Evolutionary conservation across 1,140 invertebrate genomes (phyloP), one percentile per base, ranked within the genome.

Genomic region (Lycorma delicatula): DNA sequence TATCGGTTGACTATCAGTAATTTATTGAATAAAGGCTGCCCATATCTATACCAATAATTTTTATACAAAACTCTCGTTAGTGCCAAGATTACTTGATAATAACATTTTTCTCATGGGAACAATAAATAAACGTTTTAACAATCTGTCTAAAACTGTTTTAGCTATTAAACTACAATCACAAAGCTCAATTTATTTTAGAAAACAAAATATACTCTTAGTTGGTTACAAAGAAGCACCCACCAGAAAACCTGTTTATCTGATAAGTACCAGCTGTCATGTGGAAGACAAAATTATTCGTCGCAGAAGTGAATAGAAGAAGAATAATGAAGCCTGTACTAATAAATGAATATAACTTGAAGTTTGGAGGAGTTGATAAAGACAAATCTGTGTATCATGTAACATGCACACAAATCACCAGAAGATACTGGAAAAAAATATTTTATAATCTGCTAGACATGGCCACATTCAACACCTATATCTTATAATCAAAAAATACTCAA

Each of bases 371-470:
- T n/a, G n/a, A 34, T n/a, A 53, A 31, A 9, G 50, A 53, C 22
- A 54, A 54, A 25, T 12, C 7, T 7, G 38, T 41, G 3, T 38
- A 54, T 20, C 34, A 54, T 44, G n/a, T 54, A 11, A 41, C 38
- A 9, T 54, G 31, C 16, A 54, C 53, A 23, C 36, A 20, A 20
- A 5, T 34, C 22, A 41, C 53, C 18, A 38, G 12, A 22, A 38
- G 25, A 9, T 54, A 41, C 34, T 54, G 53, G 53, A 54, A 54
- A 25, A 54, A 54, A 25, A 41, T 41, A 6, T 54, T 54, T 54
- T 54, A 41, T 26, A 54, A 41, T 54, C 31, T 54, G 6, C 34
- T 54, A 11, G 53, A 54, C 25, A 54, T 41, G 18, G 38, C 34
- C 5, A 3, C 38, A 22, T 41, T 54, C 25, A 25, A 54, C 26